Percentiles rank a stretch among this genome's conserved stretches.
phyloP scores from a whole-genome alignment of 2,797 vertebrate genomes.

The Megaceryle alcyon region DNA sequence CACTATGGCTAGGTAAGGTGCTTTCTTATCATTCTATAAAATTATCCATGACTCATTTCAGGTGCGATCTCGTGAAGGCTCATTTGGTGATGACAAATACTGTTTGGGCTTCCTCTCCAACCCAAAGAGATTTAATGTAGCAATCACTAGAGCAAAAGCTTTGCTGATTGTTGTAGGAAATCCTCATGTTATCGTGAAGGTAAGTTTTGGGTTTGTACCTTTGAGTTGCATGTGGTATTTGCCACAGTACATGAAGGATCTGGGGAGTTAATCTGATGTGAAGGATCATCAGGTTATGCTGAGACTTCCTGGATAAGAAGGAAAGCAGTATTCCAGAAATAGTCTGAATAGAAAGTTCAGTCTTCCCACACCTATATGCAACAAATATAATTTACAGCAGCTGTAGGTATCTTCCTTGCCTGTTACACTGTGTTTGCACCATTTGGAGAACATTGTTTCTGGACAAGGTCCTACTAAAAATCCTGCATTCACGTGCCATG shows the following conservation, averaged over 20 bases:
- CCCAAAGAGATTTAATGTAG: conserved; percentile 96
- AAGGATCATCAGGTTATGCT: background rate
- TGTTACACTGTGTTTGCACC: background rate
- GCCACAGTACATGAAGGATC: background rate
- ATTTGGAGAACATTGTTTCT: background rate
- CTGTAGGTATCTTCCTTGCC: background rate
- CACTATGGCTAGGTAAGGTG: background rate
- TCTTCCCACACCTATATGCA: fast-evolving
- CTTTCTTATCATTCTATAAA: background rate
- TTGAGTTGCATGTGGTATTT: background rate
- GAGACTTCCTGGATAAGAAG: background rate
- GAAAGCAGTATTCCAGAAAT: background rate
- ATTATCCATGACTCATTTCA: conserved; percentile 61
- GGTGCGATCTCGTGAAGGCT: conserved; percentile 89
- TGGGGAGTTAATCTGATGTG: background rate
- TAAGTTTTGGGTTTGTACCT: conserved; percentile 40
- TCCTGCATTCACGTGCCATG: background rate
- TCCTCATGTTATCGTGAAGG: conserved; percentile 89
- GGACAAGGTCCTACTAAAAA: background rate
- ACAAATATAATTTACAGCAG: background rate
- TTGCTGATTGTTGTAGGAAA: conserved; percentile 92
- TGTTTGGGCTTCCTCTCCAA: conserved; percentile 90
- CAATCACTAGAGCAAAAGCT: conserved; percentile 92
- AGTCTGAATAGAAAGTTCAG: background rate
- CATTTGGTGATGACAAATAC: conserved; percentile 77